These are phyloP conservation scores for Scaptomyza graminum DNA, from an alignment of 1,140 invertebrate genomes.

Conservation along the genomic window DNA sequence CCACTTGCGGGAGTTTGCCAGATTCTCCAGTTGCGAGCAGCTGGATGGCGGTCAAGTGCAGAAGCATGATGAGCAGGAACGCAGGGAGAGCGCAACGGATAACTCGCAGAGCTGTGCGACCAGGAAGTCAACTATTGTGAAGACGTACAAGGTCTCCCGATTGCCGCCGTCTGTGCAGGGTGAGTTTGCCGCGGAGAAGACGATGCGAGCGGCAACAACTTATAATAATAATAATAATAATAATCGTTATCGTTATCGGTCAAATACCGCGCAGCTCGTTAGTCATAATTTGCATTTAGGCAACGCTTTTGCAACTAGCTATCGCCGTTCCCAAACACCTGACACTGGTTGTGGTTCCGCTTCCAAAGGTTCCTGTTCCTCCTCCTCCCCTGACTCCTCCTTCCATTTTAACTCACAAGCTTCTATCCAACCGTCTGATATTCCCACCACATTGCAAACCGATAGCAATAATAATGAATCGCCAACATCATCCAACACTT, in stretches of 20 bases:
- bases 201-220: conserved; percentile 10
- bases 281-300: conserved; percentile 71
- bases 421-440: not conserved
- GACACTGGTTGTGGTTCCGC: conserved; percentile 64
- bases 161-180: conserved; percentile 77
- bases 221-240: conserved; percentile 6
- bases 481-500: conserved; percentile 10
- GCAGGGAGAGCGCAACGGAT: conserved; percentile 81
- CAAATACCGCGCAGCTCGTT: conserved; percentile 66
- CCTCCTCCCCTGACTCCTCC: conserved; percentile 20
- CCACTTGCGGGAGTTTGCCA: conserved; percentile 90
- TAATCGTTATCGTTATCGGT: conserved; percentile 67
- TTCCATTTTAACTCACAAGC: conserved; percentile 2
- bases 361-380: conserved; percentile 38
- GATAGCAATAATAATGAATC: conserved; percentile 31
- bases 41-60: conserved; percentile 65
- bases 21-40: conserved; percentile 75
- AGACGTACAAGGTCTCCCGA: conserved; percentile 76
- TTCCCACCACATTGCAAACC: conserved; percentile 5
- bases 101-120: conserved; percentile 77
- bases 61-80: conserved; percentile 73
- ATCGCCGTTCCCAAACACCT: conserved; percentile 39
- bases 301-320: conserved; percentile 65
- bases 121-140: conserved; percentile 77
- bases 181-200: conserved; percentile 54